Conservation (phyloP, 2,797 vertebrate genomes). For the Cheirogaleus major region DNA sequence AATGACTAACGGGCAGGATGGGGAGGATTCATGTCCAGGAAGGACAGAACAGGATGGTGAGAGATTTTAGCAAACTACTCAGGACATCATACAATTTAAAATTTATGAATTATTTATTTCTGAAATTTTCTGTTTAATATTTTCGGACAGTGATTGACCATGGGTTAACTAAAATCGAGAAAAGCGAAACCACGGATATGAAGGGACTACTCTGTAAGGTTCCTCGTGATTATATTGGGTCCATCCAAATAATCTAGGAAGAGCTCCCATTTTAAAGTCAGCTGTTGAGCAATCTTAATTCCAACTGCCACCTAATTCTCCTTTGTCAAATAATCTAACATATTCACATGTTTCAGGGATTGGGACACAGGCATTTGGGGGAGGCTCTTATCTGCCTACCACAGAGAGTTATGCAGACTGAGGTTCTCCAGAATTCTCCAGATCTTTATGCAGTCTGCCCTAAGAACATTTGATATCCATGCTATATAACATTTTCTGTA, state of each 20-base stretch:
- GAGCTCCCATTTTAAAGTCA: background rate
- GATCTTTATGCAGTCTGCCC: background rate
- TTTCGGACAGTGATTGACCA: background rate
- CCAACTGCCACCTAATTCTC: background rate
- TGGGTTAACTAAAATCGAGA: background rate
- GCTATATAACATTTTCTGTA: conserved; percentile 47
- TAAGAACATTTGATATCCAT: background rate
- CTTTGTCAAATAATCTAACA: background rate
- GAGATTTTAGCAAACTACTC: background rate
- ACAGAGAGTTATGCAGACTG: background rate
- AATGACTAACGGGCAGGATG: background rate
- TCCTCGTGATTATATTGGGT: background rate
- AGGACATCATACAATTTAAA: background rate
- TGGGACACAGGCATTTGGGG: background rate
- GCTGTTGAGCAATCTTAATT: background rate
- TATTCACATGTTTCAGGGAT: background rate
- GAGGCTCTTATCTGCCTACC: background rate
- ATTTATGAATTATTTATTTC: background rate
- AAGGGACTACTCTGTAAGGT: background rate
- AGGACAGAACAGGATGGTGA: background rate
- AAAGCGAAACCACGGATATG: background rate
- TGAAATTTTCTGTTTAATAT: background rate
- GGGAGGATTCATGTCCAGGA: background rate
- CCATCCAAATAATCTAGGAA: background rate
- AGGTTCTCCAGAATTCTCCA: background rate